These are phyloP conservation scores for Epinotia brunnichana DNA, from an alignment of 2,888 invertebrate genomes.

Conservation along the genomic window DNA sequence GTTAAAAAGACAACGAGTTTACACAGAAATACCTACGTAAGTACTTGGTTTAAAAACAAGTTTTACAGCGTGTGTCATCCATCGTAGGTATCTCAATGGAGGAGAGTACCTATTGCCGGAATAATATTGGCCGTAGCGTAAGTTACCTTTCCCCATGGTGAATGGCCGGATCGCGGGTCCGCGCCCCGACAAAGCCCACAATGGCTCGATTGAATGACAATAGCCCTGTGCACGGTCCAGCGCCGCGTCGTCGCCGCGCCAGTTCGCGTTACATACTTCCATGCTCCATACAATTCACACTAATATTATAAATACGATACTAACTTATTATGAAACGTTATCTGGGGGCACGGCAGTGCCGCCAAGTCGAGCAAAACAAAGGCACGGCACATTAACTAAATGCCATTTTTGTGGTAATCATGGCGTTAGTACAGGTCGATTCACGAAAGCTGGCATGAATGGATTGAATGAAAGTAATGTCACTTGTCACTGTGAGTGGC, in stretches of 20 bases:
- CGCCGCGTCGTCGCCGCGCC: constrained; percentile 13
- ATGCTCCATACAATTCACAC: not conserved
- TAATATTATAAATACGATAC: not conserved
- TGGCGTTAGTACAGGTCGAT: too few species aligned
- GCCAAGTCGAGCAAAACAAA: too few species aligned
- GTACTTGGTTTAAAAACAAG: too few species aligned
- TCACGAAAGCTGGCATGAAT: too few species aligned
- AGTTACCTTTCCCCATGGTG: constrained; percentile 32
- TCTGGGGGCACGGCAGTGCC: too few species aligned
- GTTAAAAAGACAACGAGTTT: too few species aligned
- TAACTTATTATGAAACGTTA: not conserved
- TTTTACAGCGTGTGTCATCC: not conserved
- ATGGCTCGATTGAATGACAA: constrained; percentile 39
- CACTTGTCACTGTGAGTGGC: too few species aligned
- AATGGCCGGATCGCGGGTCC: constrained; percentile 28
- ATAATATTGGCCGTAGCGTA: constrained; percentile 26
- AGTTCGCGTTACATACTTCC: not conserved
- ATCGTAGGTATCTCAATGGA: not conserved
- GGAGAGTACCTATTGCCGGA: not conserved
- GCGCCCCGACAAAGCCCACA: constrained; percentile 35
- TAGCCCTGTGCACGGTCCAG: constrained; percentile 31
- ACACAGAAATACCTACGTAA: too few species aligned
- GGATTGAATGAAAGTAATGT: too few species aligned
- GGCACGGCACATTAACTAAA: too few species aligned
- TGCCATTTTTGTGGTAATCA: too few species aligned